Evolutionary conservation across 1,140 invertebrate genomes (phyloP), one percentile per base, ranked within the genome.

Genomic region (Argopecten irradians): DNA sequence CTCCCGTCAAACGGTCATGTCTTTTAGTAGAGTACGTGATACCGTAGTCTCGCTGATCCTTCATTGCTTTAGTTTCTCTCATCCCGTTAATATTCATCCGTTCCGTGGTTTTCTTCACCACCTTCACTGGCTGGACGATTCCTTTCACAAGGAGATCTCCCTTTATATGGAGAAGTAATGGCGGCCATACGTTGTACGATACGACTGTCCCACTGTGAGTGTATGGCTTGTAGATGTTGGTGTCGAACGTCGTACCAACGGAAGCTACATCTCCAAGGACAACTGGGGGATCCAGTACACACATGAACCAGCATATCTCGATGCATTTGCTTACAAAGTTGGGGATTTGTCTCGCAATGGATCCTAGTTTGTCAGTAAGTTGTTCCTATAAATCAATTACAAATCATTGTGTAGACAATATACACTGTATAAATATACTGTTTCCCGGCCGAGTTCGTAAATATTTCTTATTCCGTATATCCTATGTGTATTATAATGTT

Each of bases 71-170:
- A 14, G 14, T 46, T 19, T 11, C 9, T 46, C 22, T 46, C 43
- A 46, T 46, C 43, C 19, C 9, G 1, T 5, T 19, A 11, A 46
- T 11, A 46, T 14, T 19, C 43, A 11, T 14, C 2, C 14, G 43
- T 1, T 46, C 43, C 19, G 1, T 46, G 5, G 2, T 46, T 19
- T 46, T 46, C 22, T 19, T 46, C 19, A 19, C 43, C 43, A 46
- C 9, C 19, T 46, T 46, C 1, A 16, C 1, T 46, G 86, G 86
- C 35, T 89, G 88, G 22, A 85, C 35, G 13, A 83, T 55, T 7
- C 88, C 88, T 86, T 89, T 89, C n/a, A 39, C 83, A 11, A 89
- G n/a, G 0, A 89, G 46, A 11, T 85, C 35, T n/a, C 88, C 88
- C 43, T 86, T 55, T 83, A 86, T n/a, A 19, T 89, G 82, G 22